phyloP scores from a whole-genome alignment of 1,140 invertebrate species.

The Drosophila mayri region DNA sequence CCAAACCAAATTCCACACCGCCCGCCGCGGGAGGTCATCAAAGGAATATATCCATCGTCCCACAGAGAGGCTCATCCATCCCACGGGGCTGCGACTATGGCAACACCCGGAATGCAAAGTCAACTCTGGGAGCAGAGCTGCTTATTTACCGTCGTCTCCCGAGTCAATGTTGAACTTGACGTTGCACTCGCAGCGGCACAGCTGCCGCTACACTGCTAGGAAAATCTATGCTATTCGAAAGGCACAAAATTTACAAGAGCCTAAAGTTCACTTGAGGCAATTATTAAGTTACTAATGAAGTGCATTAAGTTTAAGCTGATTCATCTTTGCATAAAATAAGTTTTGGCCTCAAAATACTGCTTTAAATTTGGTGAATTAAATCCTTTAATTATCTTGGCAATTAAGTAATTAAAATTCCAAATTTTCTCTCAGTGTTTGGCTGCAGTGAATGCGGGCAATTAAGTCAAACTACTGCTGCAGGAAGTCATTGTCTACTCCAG shows the following conservation, averaged over 20 bases:
- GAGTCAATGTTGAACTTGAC: conserved; percentile 22
- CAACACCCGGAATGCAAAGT: conserved; percentile 52
- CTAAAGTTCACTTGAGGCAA: too few relatives aligned
- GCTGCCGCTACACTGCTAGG: background rate
- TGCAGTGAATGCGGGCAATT: conserved; percentile 60
- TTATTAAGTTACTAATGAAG: too few relatives aligned
- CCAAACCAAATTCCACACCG: background rate
- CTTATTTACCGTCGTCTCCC: conserved; percentile 30
- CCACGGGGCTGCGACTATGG: conserved; percentile 2
- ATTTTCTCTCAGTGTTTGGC: background rate
- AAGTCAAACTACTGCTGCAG: conserved; percentile 69
- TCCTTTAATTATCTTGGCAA: background rate
- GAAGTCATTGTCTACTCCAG: conserved; percentile 61
- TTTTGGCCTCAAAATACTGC: background rate
- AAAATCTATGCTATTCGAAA: background rate
- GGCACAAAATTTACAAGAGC: too few relatives aligned
- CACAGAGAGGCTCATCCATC: conserved; percentile 4
- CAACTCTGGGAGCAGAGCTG: conserved; percentile 35
- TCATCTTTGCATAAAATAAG: background rate
- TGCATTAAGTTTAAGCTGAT: too few relatives aligned
- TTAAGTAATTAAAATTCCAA: background rate
- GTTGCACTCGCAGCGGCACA: conserved; percentile 18
- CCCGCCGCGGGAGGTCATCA: conserved; percentile 36
- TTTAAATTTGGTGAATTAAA: background rate
- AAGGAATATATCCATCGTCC: conserved; percentile 16